Evolutionary conservation across 2,113 vertebrate species (phyloP).

Genomic region (Megaceryle maxima): DNA sequence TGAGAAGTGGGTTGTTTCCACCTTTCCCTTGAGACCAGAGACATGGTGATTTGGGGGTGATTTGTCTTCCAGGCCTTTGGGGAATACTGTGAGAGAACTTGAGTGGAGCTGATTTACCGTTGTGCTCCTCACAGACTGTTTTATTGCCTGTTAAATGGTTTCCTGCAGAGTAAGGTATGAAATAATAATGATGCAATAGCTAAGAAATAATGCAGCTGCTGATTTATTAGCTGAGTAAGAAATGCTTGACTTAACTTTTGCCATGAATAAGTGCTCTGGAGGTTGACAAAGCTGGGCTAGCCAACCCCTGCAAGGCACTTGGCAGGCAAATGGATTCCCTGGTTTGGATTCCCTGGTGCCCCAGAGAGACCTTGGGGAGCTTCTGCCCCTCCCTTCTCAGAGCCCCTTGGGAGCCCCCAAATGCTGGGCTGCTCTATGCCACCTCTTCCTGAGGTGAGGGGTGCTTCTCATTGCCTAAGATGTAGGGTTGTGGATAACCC

Average conservation of each 20-base stretch:
- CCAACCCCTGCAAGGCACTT: neutral
- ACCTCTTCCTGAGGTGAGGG: neutral
- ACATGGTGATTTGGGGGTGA: neutral
- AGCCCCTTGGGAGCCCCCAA: neutral
- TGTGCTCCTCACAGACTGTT: fast-evolving
- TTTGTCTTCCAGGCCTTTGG: neutral
- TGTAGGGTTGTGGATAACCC: neutral
- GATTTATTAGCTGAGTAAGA: neutral
- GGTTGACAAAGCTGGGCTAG: neutral
- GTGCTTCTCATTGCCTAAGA: neutral
- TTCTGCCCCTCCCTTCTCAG: neutral
- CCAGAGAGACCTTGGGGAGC: neutral
- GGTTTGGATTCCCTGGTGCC: neutral
- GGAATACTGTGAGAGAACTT: neutral
- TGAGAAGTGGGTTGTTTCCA: neutral
- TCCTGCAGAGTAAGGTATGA: neutral
- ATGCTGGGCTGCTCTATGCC: neutral
- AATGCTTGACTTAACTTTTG: neutral
- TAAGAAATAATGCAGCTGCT: neutral
- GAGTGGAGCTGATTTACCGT: neutral
- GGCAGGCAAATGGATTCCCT: neutral
- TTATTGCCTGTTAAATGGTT: neutral
- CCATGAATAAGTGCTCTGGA: neutral
- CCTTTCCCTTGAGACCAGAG: neutral
- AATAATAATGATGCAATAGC: neutral